These are phyloP conservation scores for Nemoura dubitans DNA, from an alignment of 2,888 invertebrate genomes.

Conservation along the genomic window DNA sequence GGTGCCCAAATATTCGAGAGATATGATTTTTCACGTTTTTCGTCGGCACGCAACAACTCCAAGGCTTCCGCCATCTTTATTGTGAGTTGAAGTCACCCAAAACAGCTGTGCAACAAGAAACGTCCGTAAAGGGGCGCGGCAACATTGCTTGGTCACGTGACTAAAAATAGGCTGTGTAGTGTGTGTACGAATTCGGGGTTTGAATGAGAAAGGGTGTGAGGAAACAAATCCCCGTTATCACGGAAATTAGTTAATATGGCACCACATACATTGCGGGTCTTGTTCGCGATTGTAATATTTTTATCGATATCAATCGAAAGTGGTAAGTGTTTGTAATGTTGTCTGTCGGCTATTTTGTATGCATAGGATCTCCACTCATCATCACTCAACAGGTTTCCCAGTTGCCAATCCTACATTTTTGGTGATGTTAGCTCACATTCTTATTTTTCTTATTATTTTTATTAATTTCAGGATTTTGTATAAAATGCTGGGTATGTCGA, in stretches of 20 bases:
- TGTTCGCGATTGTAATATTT: constrained; percentile 1
- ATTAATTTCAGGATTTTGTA: constrained; percentile 56
- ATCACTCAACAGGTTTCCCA: background rate
- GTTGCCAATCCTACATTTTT: too few relatives aligned
- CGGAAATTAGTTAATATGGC: background rate
- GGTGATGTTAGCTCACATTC: too few relatives aligned
- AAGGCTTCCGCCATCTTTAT: constrained; percentile 58
- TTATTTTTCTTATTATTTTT: background rate
- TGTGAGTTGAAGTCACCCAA: background rate
- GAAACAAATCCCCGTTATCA: background rate
- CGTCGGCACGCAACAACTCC: constrained; percentile 65
- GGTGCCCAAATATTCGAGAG: constrained; percentile 65
- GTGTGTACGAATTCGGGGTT: background rate
- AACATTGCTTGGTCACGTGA: constrained; percentile 38
- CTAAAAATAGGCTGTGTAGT: background rate
- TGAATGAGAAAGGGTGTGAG: background rate
- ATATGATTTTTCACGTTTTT: constrained; percentile 60
- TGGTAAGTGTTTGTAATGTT: constrained; percentile 8
- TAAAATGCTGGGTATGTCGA: constrained; percentile 91
- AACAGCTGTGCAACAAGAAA: background rate
- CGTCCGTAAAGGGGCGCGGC: constrained; percentile 32
- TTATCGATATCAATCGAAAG: background rate
- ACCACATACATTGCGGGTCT: background rate
- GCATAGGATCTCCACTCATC: background rate
- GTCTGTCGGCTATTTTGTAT: constrained; percentile 8